Evolutionary conservation across 2,888 invertebrate species (phyloP), one percentile per base, ranked within the genome.

Genomic region (Drosophila borealis): DNA sequence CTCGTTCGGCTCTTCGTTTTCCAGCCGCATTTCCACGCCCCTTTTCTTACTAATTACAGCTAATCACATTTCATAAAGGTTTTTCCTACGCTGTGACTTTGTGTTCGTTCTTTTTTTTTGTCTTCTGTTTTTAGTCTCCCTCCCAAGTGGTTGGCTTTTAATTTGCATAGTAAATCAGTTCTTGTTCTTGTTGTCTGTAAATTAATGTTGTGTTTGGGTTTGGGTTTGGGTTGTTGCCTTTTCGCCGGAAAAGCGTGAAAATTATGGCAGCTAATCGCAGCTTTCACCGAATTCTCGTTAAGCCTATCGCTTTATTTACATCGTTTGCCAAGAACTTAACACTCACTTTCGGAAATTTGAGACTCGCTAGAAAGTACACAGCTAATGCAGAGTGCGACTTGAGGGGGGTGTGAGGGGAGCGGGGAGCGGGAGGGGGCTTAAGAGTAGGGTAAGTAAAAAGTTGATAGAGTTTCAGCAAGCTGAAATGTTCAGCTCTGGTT

Each of bases 151-250:
- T 29, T 65, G 59, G 51, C 71, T 86, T 88, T 86, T 86, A 86
- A 88, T 84, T 88, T 84, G 87, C 86, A 74, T 83, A 86, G 80
- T 84, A 80, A 84, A 88, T 88, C 83, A 86, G 87, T 77, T 85
- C 70, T 74, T 74, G 87, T 77, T 85, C 70, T 74, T 74, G 67
- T 78, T 60, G 55, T 46, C 44, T 63, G 17, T 41, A n/a, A 48
- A 37, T 53, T 41, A 21, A 21, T 37, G 42, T 53, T 29, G 37
- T 17, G 21, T 29, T 1, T 17, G 17, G 17, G 17, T 17, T 17
- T 17, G 17, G 42, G 8, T 14, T 19, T 21, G 33, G 36, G 10
- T 29, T 39, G 34, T 14, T 21, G 46, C 34, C 48, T 64, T 60
- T 82, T 82, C 71, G 62, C 70, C 69, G 86, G 83, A 83, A 83